Percentiles rank a stretch among this genome's conserved stretches.
Evolutionary conservation across 2,888 invertebrate species (phyloP).

Genomic region (Eumerus sabulonum): DNA sequence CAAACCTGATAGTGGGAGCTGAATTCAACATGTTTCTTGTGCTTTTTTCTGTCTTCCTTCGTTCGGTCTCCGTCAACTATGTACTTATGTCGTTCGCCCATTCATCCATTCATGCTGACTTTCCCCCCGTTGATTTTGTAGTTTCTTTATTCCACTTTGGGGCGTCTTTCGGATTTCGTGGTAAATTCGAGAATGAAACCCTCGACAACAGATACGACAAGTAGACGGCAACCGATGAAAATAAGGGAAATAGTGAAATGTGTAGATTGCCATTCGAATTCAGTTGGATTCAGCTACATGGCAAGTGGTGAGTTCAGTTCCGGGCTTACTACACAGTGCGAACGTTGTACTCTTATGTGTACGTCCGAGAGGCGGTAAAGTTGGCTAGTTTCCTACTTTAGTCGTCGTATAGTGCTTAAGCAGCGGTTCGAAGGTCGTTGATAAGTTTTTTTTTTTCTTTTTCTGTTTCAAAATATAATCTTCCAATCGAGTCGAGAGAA

Average conservation of each 20-base stretch:
- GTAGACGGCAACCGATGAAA: slow-evolving; percentile 6
- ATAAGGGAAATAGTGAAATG: not conserved
- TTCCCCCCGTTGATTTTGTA: slow-evolving; percentile 5
- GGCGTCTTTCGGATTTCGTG: slow-evolving; percentile 12
- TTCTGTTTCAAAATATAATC: slow-evolving; percentile 23
- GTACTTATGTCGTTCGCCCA: no score
- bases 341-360: slow-evolving; percentile 26
- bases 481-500: no score
- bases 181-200: slow-evolving; percentile 12
- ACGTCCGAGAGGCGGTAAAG: slow-evolving; percentile 26
- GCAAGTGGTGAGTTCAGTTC: slow-evolving; percentile 61
- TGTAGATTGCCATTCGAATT: slow-evolving; percentile 28
- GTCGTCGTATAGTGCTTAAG: slow-evolving; percentile 7
- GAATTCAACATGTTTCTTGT: no score
- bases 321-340: slow-evolving; percentile 49
- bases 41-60: no score
- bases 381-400: slow-evolving; percentile 24
- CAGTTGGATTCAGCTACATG: slow-evolving; percentile 44
- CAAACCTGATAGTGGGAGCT: no score
- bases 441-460: slow-evolving; percentile 29
- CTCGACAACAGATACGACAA: slow-evolving; percentile 2
- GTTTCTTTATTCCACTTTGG: slow-evolving; percentile 1
- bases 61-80: no score
- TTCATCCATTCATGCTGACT: no score
- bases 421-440: slow-evolving; percentile 25